Evolutionary conservation across 1,140 invertebrate species (phyloP).

Genomic region (Drosophila littoralis): DNA sequence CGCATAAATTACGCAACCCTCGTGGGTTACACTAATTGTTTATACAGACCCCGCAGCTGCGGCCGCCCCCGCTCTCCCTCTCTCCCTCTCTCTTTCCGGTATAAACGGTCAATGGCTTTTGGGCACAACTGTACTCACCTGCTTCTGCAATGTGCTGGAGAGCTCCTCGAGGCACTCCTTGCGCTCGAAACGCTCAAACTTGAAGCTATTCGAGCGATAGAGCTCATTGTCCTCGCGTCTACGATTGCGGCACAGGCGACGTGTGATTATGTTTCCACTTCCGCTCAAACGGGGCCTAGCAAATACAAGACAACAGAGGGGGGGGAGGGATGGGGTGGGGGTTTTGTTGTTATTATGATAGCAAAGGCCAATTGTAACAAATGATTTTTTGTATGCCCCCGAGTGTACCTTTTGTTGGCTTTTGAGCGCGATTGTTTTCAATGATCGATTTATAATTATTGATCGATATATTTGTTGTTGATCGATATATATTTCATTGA

Average conservation of each 20-base stretch:
- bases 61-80: no score
- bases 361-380: background rate
- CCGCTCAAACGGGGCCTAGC: slow-evolving; percentile 67
- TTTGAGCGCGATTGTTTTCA: background rate
- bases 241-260: slow-evolving; percentile 88
- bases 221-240: slow-evolving; percentile 91
- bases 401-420: background rate
- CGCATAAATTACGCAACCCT: slow-evolving; percentile 43
- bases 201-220: slow-evolving; percentile 93
- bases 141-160: slow-evolving; percentile 85
- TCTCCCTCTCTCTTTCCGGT: no score
- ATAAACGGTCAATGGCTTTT: slow-evolving; percentile 28
- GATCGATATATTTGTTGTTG: no score
- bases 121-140: slow-evolving; percentile 78
- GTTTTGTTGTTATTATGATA: background rate
- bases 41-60: no score
- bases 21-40: slow-evolving; percentile 9
- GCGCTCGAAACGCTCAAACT: slow-evolving; percentile 91
- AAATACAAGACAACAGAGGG: background rate
- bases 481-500: no score
- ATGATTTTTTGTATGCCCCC: background rate
- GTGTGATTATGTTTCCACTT: slow-evolving; percentile 85
- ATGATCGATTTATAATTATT: no score
- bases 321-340: background rate
- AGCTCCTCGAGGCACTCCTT: slow-evolving; percentile 86